Conservation (phyloP, 37 sponge, comb jelly and placozoan genomes). For the Mnemiopsis leidyi region DNA sequence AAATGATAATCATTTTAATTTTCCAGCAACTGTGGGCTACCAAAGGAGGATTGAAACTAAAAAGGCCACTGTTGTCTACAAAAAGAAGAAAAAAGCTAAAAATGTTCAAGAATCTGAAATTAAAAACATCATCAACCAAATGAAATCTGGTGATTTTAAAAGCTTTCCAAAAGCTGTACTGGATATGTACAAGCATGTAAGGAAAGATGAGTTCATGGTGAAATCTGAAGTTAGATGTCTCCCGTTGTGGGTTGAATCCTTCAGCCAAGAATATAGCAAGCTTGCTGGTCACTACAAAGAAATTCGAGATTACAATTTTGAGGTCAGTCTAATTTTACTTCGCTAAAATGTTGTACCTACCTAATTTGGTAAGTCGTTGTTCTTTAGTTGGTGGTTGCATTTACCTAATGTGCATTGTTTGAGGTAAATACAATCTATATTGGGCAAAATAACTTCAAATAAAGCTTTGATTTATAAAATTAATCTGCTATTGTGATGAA, state of each 20-base stretch:
- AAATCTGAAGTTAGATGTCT: neutral
- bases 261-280: neutral
- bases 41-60: constrained; percentile 47
- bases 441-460: too few relatives aligned
- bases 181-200: constrained; percentile 30
- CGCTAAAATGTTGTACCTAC: too few relatives aligned
- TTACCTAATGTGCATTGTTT: too few relatives aligned
- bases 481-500: too few relatives aligned
- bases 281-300: neutral
- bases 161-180: constrained; percentile 8
- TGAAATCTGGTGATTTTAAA: neutral
- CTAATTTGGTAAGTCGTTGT: too few relatives aligned
- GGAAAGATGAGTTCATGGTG: constrained; percentile 1
- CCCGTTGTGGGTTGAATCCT: neutral
- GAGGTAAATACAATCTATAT: too few relatives aligned
- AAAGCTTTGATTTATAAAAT: too few relatives aligned
- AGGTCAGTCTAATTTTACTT: too few relatives aligned
- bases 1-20: too few relatives aligned
- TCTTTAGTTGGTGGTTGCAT: too few relatives aligned
- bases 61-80: constrained; percentile 23
- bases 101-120: constrained; percentile 38
- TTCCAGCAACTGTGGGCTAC: constrained; percentile 41
- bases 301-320: neutral
- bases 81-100: constrained; percentile 39
- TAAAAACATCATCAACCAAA: neutral